These are phyloP conservation scores for Hippoglossus stenolepis DNA, from an alignment of 2,113 vertebrate species.

Conservation along the genomic window DNA sequence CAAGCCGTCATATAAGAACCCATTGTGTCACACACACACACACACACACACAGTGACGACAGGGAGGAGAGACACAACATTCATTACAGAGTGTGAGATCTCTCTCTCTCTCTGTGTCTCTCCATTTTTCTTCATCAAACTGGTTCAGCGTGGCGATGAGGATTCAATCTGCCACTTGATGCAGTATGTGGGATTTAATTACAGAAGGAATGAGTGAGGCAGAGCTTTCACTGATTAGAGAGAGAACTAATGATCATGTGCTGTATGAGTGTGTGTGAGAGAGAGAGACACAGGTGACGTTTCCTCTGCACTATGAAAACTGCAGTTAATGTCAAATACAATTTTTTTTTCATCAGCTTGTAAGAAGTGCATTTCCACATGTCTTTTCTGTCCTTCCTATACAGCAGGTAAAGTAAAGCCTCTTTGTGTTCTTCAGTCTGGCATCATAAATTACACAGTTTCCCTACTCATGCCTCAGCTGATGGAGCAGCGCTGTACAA, in stretches of 20 bases:
- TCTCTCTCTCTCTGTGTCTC: background rate
- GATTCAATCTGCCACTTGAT: slow-evolving; percentile 62
- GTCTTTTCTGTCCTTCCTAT: background rate
- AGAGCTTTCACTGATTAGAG: slow-evolving; percentile 66
- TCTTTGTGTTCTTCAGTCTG: background rate
- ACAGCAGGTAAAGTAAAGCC: background rate
- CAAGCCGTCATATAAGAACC: slow-evolving; percentile 38
- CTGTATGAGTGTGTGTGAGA: slow-evolving; percentile 28
- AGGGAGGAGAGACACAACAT: slow-evolving; percentile 10
- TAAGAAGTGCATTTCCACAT: background rate
- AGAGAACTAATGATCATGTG: slow-evolving; percentile 51
- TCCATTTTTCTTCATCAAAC: slow-evolving; percentile 42
- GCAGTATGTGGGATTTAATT: slow-evolving; percentile 68
- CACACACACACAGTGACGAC: slow-evolving; percentile 10
- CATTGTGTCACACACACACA: slow-evolving; percentile 53
- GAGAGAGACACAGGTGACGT: slow-evolving; percentile 51
- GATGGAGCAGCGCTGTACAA: background rate
- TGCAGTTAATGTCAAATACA: slow-evolving; percentile 11
- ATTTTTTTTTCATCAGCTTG: background rate
- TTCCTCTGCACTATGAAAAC: slow-evolving; percentile 14
- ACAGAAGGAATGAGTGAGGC: slow-evolving; percentile 55
- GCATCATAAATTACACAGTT: background rate
- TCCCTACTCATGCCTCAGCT: background rate
- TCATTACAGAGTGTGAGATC: slow-evolving; percentile 31
- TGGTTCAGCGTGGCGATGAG: slow-evolving; percentile 40